Base-by-base conservation (phyloP, 2,888 invertebrate genomes). In the Platycnemis pennipes region DNA sequence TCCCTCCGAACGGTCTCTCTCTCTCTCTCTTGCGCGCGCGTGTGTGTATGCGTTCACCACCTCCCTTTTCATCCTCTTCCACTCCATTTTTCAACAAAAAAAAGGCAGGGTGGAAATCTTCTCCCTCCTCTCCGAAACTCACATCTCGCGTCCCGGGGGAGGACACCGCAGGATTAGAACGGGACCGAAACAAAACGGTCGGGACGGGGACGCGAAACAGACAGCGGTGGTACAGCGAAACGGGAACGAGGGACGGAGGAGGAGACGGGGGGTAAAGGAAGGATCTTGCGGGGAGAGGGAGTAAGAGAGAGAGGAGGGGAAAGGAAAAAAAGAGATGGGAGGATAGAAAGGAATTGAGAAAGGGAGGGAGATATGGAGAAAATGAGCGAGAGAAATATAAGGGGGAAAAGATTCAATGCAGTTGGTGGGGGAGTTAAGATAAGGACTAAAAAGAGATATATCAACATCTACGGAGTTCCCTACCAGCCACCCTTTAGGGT, bases 21-120 rank as follows among this genome's bases (percentile, higher is more conserved):
- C n/a, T n/a, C n/a, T n/a, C n/a, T n/a, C 85, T 22, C 42, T 37
- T 85, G 13, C 37, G 19, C 44, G 0, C 2, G n/a, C 1, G 85
- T 37, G 85, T 85, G 31, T 31, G 8, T 37, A 11, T 85, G 22
- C 45, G n/a, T n/a, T 4, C 7, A 87, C 44, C 31, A 19, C 87
- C 87, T 7, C 87, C 45, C 45, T 26, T 45, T 77, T 77, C 87
- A 45, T n/a, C 87, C 45, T 45, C 45, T 45, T 87, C 87, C 87
- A 87, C 87, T 45, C 87, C 87, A 87, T 45, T 45, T 45, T 87
- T 45, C 26, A 44, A 77, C 77, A 13, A 37, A 77, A 77, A 77
- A 77, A 37, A 77, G 77, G 16, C 3, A n/a, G n/a, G n/a, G n/a
- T n/a, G n/a, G n/a, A n/a, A n/a, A n/a, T n/a, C n/a, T n/a, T n/a